These are phyloP conservation scores for Otolemur crassicaudatus DNA, from an alignment of 2,797 vertebrate species.

Conservation along the genomic window DNA sequence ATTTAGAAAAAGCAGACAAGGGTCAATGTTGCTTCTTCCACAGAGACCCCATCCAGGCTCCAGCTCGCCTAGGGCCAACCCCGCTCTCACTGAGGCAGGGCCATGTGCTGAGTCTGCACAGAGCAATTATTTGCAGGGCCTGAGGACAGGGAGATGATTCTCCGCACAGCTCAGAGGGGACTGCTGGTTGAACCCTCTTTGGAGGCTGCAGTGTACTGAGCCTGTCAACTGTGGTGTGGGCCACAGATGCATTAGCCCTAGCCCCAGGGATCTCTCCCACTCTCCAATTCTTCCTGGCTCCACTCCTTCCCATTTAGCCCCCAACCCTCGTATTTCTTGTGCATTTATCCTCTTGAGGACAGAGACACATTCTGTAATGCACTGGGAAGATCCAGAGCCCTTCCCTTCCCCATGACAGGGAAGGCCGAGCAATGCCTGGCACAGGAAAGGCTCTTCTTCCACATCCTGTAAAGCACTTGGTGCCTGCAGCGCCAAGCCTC, in stretches of 20 bases:
- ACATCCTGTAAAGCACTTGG: neutral
- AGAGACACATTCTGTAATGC: neutral
- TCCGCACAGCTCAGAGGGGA: neutral
- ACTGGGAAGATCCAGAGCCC: neutral
- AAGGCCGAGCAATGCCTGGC: neutral
- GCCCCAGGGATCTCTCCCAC: neutral
- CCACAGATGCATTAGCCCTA: rapidly evolving
- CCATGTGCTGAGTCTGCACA: rapidly evolving
- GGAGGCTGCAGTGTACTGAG: neutral
- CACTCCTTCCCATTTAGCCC: neutral
- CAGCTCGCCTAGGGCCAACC: neutral
- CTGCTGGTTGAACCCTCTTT: rapidly evolving
- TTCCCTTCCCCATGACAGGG: neutral
- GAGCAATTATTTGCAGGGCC: too few species aligned
- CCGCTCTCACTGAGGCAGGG: neutral
- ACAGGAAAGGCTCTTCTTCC: neutral
- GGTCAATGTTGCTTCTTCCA: neutral
- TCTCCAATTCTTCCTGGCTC: neutral
- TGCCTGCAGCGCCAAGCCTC: neutral
- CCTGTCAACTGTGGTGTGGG: rapidly evolving
- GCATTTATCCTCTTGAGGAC: neutral
- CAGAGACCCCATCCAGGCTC: rapidly evolving
- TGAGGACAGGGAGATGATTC: neutral
- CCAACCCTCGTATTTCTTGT: neutral
- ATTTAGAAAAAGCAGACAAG: neutral